These are phyloP conservation scores for Marronus borbonicus DNA, from an alignment of 2,888 invertebrate species.

Conservation along the genomic window DNA sequence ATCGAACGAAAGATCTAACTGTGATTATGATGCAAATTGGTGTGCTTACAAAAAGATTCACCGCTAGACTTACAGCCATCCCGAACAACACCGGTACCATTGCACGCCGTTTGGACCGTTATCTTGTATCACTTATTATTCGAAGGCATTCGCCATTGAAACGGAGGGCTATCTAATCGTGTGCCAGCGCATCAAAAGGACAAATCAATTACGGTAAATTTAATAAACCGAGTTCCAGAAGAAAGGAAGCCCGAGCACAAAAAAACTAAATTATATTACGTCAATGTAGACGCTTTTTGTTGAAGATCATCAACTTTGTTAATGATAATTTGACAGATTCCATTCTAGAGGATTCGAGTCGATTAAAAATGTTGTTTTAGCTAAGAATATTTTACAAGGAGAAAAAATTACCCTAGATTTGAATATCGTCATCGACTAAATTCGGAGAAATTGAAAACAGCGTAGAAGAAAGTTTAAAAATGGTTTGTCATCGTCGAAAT, in stretches of 20 bases:
- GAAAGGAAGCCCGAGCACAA: slow-evolving; percentile 2
- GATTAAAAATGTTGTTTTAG: neutral
- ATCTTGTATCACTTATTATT: slow-evolving; percentile 16
- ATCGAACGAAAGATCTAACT: slow-evolving; percentile 4
- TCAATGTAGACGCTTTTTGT: neutral
- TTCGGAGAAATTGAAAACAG: neutral
- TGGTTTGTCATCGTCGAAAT: neutral
- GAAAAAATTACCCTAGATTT: neutral
- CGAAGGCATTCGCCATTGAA: neutral
- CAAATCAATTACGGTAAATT: slow-evolving; percentile 30
- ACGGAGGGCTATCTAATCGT: neutral
- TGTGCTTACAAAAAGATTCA: slow-evolving; percentile 39
- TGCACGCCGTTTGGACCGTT: slow-evolving; percentile 4
- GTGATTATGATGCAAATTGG: slow-evolving; percentile 37
- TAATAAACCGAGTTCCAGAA: slow-evolving; percentile 14
- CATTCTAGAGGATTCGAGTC: neutral
- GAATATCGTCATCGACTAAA: neutral
- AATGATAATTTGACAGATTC: slow-evolving; percentile 4
- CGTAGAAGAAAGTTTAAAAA: neutral
- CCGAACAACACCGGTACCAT: slow-evolving; percentile 5
- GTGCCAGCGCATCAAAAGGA: slow-evolving; percentile 8
- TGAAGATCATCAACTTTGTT: neutral
- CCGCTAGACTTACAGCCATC: slow-evolving; percentile 26
- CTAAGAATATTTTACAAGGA: neutral
- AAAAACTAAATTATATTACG: slow-evolving; percentile 6